phyloP scores from a whole-genome alignment of 2,113 vertebrate species.

The Chinchilla lanigera region DNA sequence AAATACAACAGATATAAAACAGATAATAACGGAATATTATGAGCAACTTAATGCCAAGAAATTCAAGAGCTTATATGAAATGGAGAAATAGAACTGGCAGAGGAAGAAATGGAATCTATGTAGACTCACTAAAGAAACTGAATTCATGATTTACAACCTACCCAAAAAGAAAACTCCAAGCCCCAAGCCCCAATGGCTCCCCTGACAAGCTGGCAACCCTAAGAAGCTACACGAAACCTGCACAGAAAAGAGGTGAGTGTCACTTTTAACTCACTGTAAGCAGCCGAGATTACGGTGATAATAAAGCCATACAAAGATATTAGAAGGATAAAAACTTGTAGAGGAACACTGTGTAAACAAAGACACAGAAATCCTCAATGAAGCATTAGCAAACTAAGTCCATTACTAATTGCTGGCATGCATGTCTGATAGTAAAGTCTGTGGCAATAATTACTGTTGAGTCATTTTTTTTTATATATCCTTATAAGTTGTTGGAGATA shows the following conservation, averaged over 20 bases:
- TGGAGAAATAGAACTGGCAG: background rate
- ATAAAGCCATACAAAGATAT: background rate
- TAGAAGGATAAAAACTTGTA: background rate
- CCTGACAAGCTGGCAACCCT: background rate
- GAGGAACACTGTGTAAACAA: background rate
- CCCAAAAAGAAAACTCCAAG: background rate
- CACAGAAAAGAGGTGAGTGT: background rate
- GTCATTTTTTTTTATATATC: background rate
- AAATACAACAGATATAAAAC: background rate
- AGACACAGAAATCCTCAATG: background rate
- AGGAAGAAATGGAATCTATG: background rate
- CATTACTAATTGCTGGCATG: background rate
- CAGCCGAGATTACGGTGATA: background rate
- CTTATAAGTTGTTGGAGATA: background rate
- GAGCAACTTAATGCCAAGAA: background rate
- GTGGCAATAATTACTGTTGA: background rate
- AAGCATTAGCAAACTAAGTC: background rate
- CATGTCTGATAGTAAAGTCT: background rate
- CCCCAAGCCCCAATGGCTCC: background rate
- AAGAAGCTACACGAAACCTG: background rate
- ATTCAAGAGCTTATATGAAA: background rate
- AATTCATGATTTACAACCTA: background rate
- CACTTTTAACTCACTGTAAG: background rate
- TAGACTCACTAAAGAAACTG: constrained; percentile 2
- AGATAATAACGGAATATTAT: background rate